Conservation (phyloP, 2,797 vertebrate species). For the Clarias laeviceps region DNA sequence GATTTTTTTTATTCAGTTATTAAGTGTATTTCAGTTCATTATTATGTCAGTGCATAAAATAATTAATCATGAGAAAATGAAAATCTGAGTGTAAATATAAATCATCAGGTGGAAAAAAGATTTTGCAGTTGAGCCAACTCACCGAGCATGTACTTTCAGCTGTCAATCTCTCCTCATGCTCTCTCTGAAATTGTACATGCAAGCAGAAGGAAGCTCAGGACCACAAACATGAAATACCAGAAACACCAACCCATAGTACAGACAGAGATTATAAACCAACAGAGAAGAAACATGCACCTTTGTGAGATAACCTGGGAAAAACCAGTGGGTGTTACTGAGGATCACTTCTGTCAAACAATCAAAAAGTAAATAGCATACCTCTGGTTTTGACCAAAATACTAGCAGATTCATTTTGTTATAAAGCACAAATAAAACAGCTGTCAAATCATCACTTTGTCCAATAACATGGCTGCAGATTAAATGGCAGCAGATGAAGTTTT, state of each 20-base stretch:
- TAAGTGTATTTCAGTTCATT: background rate
- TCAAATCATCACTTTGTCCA: background rate
- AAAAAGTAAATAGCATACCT: background rate
- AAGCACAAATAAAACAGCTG: background rate
- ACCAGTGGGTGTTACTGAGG: background rate
- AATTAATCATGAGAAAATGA: background rate
- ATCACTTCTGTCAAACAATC: background rate
- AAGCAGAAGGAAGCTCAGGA: conserved; percentile 50
- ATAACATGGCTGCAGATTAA: background rate
- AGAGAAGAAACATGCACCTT: conserved; percentile 19
- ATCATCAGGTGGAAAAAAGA: conserved; percentile 20
- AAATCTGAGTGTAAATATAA: conserved; percentile 10
- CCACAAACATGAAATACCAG: conserved; percentile 27
- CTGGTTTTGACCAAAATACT: background rate
- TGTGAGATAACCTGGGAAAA: background rate
- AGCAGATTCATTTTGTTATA: background rate
- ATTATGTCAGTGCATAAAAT: conserved; percentile 7
- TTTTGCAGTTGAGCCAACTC: conserved; percentile 47
- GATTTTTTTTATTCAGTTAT: background rate
- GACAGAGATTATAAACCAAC: background rate
- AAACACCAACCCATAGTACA: conserved; percentile 36
- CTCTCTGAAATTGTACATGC: conserved; percentile 63
- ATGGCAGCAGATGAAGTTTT: background rate
- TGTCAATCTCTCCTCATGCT: conserved; percentile 58
- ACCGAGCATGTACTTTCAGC: conserved; percentile 59